Percentiles rank a stretch among this genome's conserved stretches.
phyloP scores from a whole-genome alignment of 2,797 vertebrate genomes.

The Petrocephalus sullivani region DNA sequence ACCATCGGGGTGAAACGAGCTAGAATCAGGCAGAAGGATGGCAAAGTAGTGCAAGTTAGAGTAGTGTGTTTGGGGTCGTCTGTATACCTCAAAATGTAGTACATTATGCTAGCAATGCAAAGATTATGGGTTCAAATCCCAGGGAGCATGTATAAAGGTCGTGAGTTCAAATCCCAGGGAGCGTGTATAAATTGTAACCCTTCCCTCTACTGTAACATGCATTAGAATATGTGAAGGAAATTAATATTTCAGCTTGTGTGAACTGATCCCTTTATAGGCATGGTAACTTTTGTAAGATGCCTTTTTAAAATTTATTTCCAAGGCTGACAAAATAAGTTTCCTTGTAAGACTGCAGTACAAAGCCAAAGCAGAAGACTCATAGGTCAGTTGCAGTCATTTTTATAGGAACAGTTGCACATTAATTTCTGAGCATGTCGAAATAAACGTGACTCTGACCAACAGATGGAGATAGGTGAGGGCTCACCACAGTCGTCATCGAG shows the following conservation, averaged over 20 bases:
- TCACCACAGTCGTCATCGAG: conserved; percentile 62
- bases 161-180: not conserved
- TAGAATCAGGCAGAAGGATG: not conserved
- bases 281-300: not conserved
- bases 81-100: not conserved
- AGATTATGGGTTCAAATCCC: not conserved
- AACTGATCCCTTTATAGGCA: not conserved
- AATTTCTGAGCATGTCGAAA: not conserved
- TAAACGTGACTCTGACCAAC: not conserved
- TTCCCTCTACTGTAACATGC: too few relatives aligned
- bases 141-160: not conserved
- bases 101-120: too few relatives aligned
- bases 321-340: not conserved
- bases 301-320: not conserved
- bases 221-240: not conserved
- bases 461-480: conserved; percentile 1
- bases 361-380: not conserved
- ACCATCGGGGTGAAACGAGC: conserved; percentile 36
- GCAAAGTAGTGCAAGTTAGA: not conserved
- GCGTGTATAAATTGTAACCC: not conserved
- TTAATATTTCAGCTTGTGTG: not conserved
- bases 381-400: not conserved
- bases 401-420: not conserved
- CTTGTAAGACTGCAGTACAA: not conserved
- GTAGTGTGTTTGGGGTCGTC: not conserved